Percentiles rank a stretch among this genome's conserved stretches.
These are phyloP conservation scores for Brachionus calyciflorus DNA, from an alignment of 1,140 invertebrate genomes.

Conservation along the genomic window DNA sequence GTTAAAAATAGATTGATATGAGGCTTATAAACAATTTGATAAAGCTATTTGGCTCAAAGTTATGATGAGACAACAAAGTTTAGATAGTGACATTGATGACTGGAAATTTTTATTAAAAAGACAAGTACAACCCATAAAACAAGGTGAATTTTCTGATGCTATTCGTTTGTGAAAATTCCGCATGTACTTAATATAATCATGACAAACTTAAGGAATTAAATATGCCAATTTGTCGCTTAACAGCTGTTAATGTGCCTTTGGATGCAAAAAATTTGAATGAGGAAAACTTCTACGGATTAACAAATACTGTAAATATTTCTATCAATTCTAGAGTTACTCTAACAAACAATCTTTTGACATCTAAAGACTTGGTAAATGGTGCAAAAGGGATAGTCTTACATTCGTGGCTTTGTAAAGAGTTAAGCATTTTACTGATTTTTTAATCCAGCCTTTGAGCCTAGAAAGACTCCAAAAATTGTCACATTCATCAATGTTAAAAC, in stretches of 20 bases:
- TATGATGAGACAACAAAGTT: not conserved
- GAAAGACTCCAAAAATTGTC: not conserved
- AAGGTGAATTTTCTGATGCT: too few relatives aligned
- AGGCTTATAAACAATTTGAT: not conserved
- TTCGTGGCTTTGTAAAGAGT: not conserved
- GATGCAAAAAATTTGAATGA: not conserved
- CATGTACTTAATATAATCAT: not conserved
- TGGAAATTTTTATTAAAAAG: not conserved
- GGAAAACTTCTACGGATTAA: conserved; percentile 6
- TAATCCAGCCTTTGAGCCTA: not conserved
- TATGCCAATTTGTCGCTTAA: not conserved
- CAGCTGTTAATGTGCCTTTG: not conserved
- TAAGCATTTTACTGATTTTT: not conserved
- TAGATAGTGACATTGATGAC: not conserved
- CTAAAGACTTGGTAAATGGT: not conserved
- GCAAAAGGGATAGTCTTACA: not conserved
- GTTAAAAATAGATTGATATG: not conserved
- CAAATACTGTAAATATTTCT: not conserved
- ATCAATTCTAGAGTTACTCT: not conserved
- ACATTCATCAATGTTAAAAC: not conserved
- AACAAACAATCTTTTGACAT: not conserved
- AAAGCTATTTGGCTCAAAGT: not conserved
- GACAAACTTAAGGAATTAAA: not conserved
- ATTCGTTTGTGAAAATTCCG: not conserved
- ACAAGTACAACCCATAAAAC: not conserved